phyloP scores from a whole-genome alignment of 53 echinoderm and acorn worm genomes.

The Stichopus horrens region DNA sequence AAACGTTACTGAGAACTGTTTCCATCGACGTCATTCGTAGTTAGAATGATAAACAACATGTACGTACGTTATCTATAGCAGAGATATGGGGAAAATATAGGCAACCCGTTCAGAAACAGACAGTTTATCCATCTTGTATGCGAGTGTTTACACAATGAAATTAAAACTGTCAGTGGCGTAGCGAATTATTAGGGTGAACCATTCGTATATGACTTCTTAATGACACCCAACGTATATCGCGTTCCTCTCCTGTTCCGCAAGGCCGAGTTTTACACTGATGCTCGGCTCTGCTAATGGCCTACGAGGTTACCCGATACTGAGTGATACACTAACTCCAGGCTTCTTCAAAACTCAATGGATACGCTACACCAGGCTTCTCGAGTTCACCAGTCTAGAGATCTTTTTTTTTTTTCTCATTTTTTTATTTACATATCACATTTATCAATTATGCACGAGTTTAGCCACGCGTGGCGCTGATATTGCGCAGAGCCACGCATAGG shows the following conservation, averaged over 20 bases:
- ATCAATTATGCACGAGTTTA: slow-evolving; percentile 48
- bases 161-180: slow-evolving; percentile 40
- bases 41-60: too few relatives aligned
- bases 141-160: slow-evolving; percentile 47
- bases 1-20: too few relatives aligned
- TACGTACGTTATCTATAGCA: too few relatives aligned
- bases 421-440: slow-evolving; percentile 49
- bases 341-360: background rate
- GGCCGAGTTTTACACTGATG: slow-evolving; percentile 30
- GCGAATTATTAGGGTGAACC: slow-evolving; percentile 43
- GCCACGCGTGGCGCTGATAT: slow-evolving; percentile 48
- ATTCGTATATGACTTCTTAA: slow-evolving; percentile 43
- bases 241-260: slow-evolving; percentile 36
- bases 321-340: background rate
- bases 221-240: slow-evolving; percentile 22
- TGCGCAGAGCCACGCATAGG: slow-evolving; percentile 41
- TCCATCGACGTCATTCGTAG: too few relatives aligned
- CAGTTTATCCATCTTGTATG: slow-evolving; percentile 6
- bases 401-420: too few relatives aligned
- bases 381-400: slow-evolving; percentile 30
- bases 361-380: slow-evolving; percentile 12
- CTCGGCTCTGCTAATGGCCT: slow-evolving; percentile 26
- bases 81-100: background rate
- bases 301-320: slow-evolving; percentile 35
- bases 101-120: background rate